phyloP scores from a whole-genome alignment of 2,888 invertebrate species.

The Camptogramma bilineatum region DNA sequence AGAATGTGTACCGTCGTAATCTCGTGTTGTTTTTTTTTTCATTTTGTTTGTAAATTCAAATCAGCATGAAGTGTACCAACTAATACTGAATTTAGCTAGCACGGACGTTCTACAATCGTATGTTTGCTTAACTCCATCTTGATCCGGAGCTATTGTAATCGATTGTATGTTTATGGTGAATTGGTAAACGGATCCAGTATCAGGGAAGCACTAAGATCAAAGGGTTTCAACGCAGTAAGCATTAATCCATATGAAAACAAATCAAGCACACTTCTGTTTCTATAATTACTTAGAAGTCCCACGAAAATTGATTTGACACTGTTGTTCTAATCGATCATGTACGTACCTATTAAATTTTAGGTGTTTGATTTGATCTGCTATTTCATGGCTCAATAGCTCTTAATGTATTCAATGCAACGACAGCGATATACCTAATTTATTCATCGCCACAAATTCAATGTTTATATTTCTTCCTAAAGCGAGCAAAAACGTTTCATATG shows the following conservation, averaged over 20 bases:
- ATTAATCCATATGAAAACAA: not conserved
- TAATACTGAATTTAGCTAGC: slow-evolving; percentile 5
- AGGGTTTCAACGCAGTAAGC: not conserved
- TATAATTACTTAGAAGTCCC: too few relatives aligned
- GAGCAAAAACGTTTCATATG: slow-evolving; percentile 36
- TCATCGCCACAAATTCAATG: slow-evolving; percentile 29
- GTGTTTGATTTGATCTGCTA: too few relatives aligned
- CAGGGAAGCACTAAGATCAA: slow-evolving; percentile 9
- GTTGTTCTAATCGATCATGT: too few relatives aligned
- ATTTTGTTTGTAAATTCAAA: too few relatives aligned
- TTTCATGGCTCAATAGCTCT: too few relatives aligned
- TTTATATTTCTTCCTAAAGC: slow-evolving; percentile 36
- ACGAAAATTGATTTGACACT: too few relatives aligned
- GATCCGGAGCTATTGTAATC: slow-evolving; percentile 66
- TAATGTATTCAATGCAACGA: not conserved
- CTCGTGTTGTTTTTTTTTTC: too few relatives aligned
- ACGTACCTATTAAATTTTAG: too few relatives aligned
- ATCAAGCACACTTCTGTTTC: too few relatives aligned
- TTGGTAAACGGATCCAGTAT: slow-evolving; percentile 20
- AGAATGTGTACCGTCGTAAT: too few relatives aligned
- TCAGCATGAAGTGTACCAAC: not conserved
- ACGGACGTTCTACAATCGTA: slow-evolving; percentile 64
- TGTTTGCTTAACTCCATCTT: slow-evolving; percentile 68
- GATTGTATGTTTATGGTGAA: slow-evolving; percentile 59
- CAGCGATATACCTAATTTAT: slow-evolving; percentile 10